phyloP scores from a whole-genome alignment of 1,140 invertebrate genomes.

The Pseudomyrmex flavicornis region DNA sequence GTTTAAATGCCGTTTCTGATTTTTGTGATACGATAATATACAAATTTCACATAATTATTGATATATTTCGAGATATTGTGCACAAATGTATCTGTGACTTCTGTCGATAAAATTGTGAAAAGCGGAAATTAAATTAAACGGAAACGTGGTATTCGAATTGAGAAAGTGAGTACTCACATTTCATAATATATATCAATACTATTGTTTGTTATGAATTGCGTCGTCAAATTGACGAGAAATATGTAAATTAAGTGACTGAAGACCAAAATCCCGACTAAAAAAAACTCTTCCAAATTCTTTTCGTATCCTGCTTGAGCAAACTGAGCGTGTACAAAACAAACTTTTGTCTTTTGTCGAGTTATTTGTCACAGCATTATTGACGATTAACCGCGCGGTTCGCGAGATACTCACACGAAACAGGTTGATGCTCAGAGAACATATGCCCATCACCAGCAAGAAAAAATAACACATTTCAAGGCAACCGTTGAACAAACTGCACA shows the following conservation, averaged over 20 bases:
- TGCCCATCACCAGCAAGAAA: background rate
- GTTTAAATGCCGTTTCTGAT: no score
- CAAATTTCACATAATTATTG: no score
- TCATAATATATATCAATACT: constrained; percentile 10
- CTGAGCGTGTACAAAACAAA: background rate
- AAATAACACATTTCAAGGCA: background rate
- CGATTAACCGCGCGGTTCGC: background rate
- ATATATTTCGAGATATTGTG: no score
- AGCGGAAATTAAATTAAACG: background rate
- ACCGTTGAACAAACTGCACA: background rate
- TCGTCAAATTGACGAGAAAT: background rate
- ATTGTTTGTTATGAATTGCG: background rate
- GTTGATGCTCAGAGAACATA: background rate
- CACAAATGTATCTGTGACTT: background rate
- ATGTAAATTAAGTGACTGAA: constrained; percentile 7
- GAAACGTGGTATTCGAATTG: constrained; percentile 2
- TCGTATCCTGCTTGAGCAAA: background rate
- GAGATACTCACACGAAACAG: constrained; percentile 32
- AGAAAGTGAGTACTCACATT: background rate
- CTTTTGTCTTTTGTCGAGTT: constrained; percentile 4
- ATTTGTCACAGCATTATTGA: background rate
- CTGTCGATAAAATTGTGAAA: background rate
- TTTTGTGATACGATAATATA: no score
- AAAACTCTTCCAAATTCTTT: background rate
- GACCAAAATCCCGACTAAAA: background rate